These are phyloP conservation scores for Luperina nickerlii DNA, from an alignment of 2,888 invertebrate genomes.

Conservation along the genomic window DNA sequence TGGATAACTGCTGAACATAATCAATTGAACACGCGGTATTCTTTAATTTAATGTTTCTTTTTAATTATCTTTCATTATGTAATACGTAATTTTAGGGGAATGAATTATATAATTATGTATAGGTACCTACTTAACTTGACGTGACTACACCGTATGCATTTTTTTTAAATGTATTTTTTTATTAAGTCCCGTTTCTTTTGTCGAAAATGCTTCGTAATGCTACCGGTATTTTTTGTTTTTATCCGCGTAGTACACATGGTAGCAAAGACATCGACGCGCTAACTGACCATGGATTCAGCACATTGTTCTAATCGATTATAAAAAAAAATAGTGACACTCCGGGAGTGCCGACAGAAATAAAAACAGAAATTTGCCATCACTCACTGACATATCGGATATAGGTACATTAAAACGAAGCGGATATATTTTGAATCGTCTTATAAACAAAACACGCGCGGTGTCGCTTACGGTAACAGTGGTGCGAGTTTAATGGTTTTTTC, in stretches of 20 bases:
- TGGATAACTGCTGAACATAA: conserved; percentile 43
- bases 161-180: too few relatives aligned
- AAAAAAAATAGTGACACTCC: too few relatives aligned
- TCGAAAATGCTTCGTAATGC: not conserved
- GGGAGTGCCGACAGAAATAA: too few relatives aligned
- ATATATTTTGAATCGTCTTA: too few relatives aligned
- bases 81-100: not conserved
- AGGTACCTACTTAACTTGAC: not conserved
- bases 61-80: conserved; percentile 26
- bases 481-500: too few relatives aligned
- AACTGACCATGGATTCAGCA: not conserved
- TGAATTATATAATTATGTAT: not conserved
- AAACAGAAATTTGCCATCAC: too few relatives aligned
- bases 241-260: not conserved
- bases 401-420: too few relatives aligned
- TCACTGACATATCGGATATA: too few relatives aligned
- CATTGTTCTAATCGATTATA: not conserved
- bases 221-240: not conserved
- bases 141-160: not conserved
- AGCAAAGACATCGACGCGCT: not conserved
- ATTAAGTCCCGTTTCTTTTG: not conserved
- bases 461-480: too few relatives aligned
- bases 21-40: conserved; percentile 41
- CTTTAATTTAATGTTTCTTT: conserved; percentile 15
- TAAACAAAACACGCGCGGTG: too few relatives aligned